phyloP scores from a whole-genome alignment of 2,888 invertebrate species.

The Archips crataeganus region DNA sequence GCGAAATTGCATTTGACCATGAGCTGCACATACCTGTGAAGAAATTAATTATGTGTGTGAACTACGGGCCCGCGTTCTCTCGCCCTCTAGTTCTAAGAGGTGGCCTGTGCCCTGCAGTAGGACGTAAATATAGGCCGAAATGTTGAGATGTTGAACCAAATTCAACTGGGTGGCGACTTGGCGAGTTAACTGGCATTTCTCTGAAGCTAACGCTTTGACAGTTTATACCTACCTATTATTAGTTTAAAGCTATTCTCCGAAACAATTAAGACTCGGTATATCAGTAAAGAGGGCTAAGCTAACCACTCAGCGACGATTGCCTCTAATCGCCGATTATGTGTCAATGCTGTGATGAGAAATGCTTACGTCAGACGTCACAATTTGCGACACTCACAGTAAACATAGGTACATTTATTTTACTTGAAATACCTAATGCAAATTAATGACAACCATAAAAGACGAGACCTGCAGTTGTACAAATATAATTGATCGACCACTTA shows the following conservation, averaged over 20 bases:
- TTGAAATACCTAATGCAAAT: not conserved
- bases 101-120: too few species aligned
- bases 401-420: not conserved
- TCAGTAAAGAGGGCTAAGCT: not conserved
- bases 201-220: too few species aligned
- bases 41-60: too few species aligned
- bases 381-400: not conserved
- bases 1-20: too few species aligned
- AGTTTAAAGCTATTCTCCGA: not conserved
- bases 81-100: too few species aligned
- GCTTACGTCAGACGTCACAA: not conserved
- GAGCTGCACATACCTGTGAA: too few species aligned
- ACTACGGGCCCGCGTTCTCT: too few species aligned
- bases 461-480: not conserved
- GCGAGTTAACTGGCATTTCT: too few species aligned
- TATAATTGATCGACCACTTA: not conserved
- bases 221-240: too few species aligned
- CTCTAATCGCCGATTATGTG: constrained; percentile 13
- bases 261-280: not conserved
- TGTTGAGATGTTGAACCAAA: too few species aligned
- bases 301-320: not conserved
- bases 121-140: too few species aligned
- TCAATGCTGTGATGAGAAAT: not conserved
- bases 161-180: too few species aligned
- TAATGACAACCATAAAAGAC: not conserved